These are phyloP conservation scores for Phrynosoma blainvillii DNA, from an alignment of 2,113 vertebrate species.

Conservation along the genomic window DNA sequence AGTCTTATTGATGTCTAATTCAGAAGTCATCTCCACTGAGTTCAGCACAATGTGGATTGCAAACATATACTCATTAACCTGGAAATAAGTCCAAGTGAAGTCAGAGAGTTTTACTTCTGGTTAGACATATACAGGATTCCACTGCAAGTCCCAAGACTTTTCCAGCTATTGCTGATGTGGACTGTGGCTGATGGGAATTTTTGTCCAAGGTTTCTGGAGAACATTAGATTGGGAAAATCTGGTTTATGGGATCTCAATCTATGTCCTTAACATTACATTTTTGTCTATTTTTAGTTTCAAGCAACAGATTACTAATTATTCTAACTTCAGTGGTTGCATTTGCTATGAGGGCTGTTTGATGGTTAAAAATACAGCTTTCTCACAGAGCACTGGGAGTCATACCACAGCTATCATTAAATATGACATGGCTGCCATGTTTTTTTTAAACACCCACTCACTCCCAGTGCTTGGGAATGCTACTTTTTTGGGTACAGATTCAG, in stretches of 20 bases:
- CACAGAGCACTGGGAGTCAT: background rate
- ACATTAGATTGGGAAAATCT: too few species aligned
- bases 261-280: background rate
- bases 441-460: background rate
- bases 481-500: too few species aligned
- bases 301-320: background rate
- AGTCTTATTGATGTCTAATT: background rate
- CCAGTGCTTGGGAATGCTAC: too few species aligned
- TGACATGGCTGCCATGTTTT: background rate
- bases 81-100: background rate
- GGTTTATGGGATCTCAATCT: background rate
- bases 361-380: background rate
- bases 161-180: too few species aligned
- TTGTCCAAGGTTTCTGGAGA: too few species aligned
- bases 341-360: background rate
- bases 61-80: background rate
- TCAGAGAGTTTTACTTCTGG: background rate
- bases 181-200: too few species aligned
- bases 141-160: background rate
- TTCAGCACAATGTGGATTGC: background rate
- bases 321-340: background rate
- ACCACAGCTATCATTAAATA: background rate
- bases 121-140: background rate
- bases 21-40: background rate
- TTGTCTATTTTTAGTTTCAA: background rate